Percentiles rank a stretch among this genome's conserved stretches.
These are phyloP conservation scores for Thereva nobilitata DNA, from an alignment of 2,888 invertebrate species.

Conservation along the genomic window DNA sequence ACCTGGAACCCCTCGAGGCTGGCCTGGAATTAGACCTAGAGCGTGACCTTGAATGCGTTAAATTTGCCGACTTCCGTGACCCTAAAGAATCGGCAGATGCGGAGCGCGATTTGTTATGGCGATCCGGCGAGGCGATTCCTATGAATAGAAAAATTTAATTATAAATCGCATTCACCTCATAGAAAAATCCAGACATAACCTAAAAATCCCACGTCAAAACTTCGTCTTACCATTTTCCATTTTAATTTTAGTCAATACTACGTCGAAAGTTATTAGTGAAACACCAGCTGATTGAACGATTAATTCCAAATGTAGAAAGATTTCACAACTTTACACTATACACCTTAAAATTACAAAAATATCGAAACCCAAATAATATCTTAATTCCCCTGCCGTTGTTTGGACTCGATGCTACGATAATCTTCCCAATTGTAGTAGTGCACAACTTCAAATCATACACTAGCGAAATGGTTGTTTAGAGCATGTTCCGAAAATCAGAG, in stretches of 20 bases:
- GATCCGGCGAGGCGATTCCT: slow-evolving; percentile 9
- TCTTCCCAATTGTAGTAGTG: too few species aligned
- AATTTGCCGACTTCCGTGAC: slow-evolving; percentile 27
- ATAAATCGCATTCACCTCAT: background rate
- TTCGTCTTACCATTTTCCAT: slow-evolving; percentile 28
- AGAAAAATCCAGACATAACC: slow-evolving; percentile 5
- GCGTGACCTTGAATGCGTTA: slow-evolving; percentile 21
- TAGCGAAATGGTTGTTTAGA: too few species aligned
- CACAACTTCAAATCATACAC: too few species aligned
- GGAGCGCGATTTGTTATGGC: slow-evolving; percentile 32
- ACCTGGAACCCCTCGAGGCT: slow-evolving; percentile 2
- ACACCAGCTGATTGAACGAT: too few species aligned
- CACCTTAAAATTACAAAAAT: too few species aligned
- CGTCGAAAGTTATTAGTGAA: background rate
- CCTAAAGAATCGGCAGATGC: slow-evolving; percentile 36
- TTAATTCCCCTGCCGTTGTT: too few species aligned
- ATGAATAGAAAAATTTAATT: background rate
- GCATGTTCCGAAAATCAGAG: too few species aligned
- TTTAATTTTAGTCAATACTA: background rate
- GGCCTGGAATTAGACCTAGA: slow-evolving; percentile 6
- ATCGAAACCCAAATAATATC: too few species aligned
- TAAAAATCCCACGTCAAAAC: slow-evolving; percentile 11
- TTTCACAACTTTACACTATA: too few species aligned
- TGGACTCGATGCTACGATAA: too few species aligned
- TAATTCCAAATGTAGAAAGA: too few species aligned